These are phyloP conservation scores for Benitochromis conjunctus DNA, from an alignment of 2,113 vertebrate genomes.

Conservation along the genomic window DNA sequence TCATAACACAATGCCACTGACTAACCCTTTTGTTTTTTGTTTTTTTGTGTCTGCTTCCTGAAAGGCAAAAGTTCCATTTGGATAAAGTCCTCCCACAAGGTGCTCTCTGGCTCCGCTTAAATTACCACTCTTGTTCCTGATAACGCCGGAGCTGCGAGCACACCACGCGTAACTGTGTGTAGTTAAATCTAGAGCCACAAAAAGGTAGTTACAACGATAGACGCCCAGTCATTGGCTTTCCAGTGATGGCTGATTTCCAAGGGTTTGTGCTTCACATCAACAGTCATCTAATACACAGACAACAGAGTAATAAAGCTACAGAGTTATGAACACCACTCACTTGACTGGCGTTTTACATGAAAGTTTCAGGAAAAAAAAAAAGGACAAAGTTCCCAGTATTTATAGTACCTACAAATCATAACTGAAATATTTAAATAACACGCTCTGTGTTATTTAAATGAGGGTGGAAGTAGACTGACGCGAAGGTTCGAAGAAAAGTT, in stretches of 20 bases:
- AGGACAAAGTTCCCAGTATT: not conserved
- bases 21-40: not conserved
- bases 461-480: slow-evolving; percentile 40
- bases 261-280: slow-evolving; percentile 69
- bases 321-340: slow-evolving; percentile 45
- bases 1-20: slow-evolving; percentile 36
- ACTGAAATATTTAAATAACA: slow-evolving; percentile 28
- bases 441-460: not conserved
- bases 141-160: slow-evolving; percentile 18
- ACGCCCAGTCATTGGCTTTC: slow-evolving; percentile 54
- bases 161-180: slow-evolving; percentile 16
- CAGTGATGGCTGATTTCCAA: slow-evolving; percentile 67
- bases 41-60: slow-evolving; percentile 17
- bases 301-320: slow-evolving; percentile 66
- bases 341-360: slow-evolving; percentile 22
- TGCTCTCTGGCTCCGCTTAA: not conserved
- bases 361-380: slow-evolving; percentile 25
- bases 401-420: slow-evolving; percentile 38
- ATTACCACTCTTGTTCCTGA: slow-evolving; percentile 1
- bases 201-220: slow-evolving; percentile 47
- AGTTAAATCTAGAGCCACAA: slow-evolving; percentile 33
- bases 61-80: slow-evolving; percentile 29
- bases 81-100: slow-evolving; percentile 12
- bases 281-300: slow-evolving; percentile 68
- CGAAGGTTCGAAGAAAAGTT: slow-evolving; percentile 50